Evolutionary conservation across 2,888 invertebrate genomes (phyloP), one percentile per base, ranked within the genome.

Genomic region (Dicycla oo): DNA sequence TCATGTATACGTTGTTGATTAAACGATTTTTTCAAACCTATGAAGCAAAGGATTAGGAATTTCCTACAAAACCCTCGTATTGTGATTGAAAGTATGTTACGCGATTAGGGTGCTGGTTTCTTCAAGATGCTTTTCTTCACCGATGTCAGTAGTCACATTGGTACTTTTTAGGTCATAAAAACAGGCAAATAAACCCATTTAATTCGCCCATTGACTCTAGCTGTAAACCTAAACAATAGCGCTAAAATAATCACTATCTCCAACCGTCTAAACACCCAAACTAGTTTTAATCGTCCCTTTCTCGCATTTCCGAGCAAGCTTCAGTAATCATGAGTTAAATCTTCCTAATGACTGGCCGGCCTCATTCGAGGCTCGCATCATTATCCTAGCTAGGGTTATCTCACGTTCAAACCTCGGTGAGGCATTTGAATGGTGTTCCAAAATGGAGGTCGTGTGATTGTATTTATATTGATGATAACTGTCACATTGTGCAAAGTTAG

Each of bases 341-440:
- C 85, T 83, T 83, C 85, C 83, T 87, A 87, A 87, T 87, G 87
- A 86, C 86, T 86, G 74, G 75, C 74, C 79, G 81, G 75, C 75
- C 82, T 86, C 81, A 84, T 84, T 83, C 79, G 74, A 85, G 81
- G 45, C 69, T 77, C 75, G 84, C 81, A 71, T 82, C 83, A 86
- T 84, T 86, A 86, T 86, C 83, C 73, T 68, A 23, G 60, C 69
- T 66, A 85, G 83, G 84, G 84, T 72, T 85, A 75, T 81, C 78
- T 77, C 72, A 75, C 66, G 61, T 82, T 70, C 20, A 70, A 69
- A 68, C 49, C 34, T 62, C 56, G 23, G 56, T 43, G 49, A 58
- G 30, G 18, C 40, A 57, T 64, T 65, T 76, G 13, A 71, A 79
- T 58, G 49, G 47, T 1, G 56, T 62, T 68, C 7, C 26, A 67